A percentile compares a stretch with the other conserved stretches of the same genome.
These are phyloP conservation scores for Notarius lentiginosus DNA, from an alignment of 2,113 vertebrate genomes.

Conservation along the genomic window DNA sequence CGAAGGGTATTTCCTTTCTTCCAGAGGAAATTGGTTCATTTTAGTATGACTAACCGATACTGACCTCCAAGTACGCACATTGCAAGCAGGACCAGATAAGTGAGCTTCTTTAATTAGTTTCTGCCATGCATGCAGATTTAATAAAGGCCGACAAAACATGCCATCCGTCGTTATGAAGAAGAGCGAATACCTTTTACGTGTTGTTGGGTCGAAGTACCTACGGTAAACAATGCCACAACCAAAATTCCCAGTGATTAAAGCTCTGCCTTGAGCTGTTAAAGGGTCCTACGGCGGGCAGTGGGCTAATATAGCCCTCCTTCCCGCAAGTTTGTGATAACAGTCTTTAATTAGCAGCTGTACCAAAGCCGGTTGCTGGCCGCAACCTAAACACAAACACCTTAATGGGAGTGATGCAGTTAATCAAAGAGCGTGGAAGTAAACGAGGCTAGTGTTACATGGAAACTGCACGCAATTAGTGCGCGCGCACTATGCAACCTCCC, in stretches of 20 bases:
- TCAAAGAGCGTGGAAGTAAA: constrained; percentile 36
- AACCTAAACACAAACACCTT: constrained; percentile 42
- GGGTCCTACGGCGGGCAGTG: constrained; percentile 14
- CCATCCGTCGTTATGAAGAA: not conserved
- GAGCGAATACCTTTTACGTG: not conserved
- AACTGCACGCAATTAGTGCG: constrained; percentile 30
- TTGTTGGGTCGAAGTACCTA: not conserved
- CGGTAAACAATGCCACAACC: constrained; percentile 15
- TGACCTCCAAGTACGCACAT: constrained; percentile 6
- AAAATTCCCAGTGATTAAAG: constrained; percentile 23
- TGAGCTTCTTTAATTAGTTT: constrained; percentile 27
- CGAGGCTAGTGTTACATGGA: constrained; percentile 6
- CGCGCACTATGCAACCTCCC: constrained; percentile 7
- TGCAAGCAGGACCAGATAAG: constrained; percentile 22
- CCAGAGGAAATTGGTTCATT: constrained; percentile 13
- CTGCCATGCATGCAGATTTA: not conserved
- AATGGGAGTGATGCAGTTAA: constrained; percentile 36
- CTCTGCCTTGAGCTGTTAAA: constrained; percentile 16
- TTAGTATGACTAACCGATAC: constrained; percentile 1
- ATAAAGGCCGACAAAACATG: constrained; percentile 10
- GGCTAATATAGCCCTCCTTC: constrained; percentile 41
- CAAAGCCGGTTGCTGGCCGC: constrained; percentile 32
- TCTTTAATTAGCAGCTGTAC: constrained; percentile 36
- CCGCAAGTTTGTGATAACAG: constrained; percentile 45
- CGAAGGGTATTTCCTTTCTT: constrained; percentile 34